These are phyloP conservation scores for Erinaceus europaeus DNA, from an alignment of 2,113 vertebrate species.

Conservation along the genomic window DNA sequence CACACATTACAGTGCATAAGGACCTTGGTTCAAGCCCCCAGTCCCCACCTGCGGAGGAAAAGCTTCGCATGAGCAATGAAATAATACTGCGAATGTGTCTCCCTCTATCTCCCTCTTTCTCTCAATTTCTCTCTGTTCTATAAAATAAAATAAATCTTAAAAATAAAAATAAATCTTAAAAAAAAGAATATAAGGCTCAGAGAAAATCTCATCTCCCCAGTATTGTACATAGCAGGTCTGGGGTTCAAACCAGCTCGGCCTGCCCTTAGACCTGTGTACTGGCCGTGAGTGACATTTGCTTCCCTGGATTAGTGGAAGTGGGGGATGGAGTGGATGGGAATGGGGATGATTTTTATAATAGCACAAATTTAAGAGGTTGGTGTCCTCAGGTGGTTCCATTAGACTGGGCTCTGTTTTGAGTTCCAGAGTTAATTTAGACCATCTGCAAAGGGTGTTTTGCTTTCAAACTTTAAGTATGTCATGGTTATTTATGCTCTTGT, in stretches of 20 bases:
- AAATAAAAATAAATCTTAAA: too few species aligned
- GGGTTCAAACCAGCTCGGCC: background rate
- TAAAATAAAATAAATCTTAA: too few species aligned
- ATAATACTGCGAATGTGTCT: too few species aligned
- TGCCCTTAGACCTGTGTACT: background rate
- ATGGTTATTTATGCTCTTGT: background rate
- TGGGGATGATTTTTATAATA: background rate
- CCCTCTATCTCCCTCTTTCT: too few species aligned
- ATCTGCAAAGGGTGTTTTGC: background rate
- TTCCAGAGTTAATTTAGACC: background rate
- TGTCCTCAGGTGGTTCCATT: background rate
- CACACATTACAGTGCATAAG: too few species aligned
- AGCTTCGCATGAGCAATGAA: too few species aligned
- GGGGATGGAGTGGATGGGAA: background rate
- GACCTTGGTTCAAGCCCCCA: too few species aligned
- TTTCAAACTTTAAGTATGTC: rapidly evolving
- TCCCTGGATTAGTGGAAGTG: background rate
- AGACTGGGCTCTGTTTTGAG: background rate
- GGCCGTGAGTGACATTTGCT: background rate
- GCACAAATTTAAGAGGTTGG: background rate
- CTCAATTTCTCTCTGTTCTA: too few species aligned
- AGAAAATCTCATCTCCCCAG: background rate
- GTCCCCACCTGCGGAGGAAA: too few species aligned
- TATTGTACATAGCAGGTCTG: background rate
- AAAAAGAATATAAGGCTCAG: background rate